phyloP scores from a whole-genome alignment of 2,797 vertebrate genomes.

The Sternotherus odoratus region DNA sequence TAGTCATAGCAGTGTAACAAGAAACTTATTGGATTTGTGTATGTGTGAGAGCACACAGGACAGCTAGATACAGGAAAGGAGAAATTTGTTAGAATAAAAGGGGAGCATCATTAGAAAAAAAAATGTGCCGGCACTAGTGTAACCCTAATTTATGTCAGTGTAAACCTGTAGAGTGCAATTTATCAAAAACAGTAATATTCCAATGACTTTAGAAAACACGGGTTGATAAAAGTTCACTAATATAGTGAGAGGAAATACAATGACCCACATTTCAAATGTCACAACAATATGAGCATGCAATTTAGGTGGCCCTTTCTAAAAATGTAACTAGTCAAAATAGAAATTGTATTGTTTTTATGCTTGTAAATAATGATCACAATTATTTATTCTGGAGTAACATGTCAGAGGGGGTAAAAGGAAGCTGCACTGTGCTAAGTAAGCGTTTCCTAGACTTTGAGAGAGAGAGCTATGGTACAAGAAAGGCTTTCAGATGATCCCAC shows the following conservation, averaged over 20 bases:
- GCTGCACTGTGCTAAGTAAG: neutral
- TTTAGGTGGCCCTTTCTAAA: neutral
- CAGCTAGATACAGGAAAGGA: neutral
- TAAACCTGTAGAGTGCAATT: neutral
- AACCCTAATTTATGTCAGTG: neutral
- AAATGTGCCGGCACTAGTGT: neutral
- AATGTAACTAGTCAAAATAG: neutral
- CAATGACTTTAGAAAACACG: neutral
- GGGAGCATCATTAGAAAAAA: neutral
- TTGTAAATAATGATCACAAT: neutral
- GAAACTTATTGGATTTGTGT: conserved; percentile 3
- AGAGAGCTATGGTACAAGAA: neutral
- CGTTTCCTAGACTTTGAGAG: neutral
- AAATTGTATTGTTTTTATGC: neutral
- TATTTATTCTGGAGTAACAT: neutral
- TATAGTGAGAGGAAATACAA: neutral
- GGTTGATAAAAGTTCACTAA: neutral
- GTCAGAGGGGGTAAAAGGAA: neutral
- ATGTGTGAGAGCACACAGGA: rapidly evolving
- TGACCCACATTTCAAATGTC: neutral
- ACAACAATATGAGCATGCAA: neutral
- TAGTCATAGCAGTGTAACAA: conserved; percentile 32
- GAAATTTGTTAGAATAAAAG: neutral
- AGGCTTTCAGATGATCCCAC: neutral
- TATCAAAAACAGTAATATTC: neutral